Conservation (phyloP, 2,113 vertebrate species). For the Hiodon tergisus region DNA sequence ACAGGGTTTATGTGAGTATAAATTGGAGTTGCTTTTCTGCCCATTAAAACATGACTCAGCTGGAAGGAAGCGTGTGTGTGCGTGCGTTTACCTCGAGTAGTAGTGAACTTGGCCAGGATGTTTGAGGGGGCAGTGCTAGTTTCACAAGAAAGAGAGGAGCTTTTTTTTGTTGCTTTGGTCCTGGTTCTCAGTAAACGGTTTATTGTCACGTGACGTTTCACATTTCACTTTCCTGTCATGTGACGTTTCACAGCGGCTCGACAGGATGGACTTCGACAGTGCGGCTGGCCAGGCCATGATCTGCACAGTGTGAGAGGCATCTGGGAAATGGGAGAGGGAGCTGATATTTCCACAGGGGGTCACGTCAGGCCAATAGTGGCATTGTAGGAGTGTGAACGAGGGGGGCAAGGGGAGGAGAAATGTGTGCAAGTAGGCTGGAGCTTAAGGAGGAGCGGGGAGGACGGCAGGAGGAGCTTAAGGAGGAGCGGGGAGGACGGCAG, state of each 20-base stretch:
- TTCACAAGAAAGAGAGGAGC: conserved; percentile 6
- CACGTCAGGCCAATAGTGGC: too few relatives aligned
- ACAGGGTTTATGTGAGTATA: conserved; percentile 62
- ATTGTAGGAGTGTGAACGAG: too few relatives aligned
- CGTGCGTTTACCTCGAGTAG: background rate
- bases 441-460: too few relatives aligned
- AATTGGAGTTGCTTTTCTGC: conserved; percentile 51
- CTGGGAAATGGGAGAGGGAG: background rate
- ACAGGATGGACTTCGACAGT: background rate
- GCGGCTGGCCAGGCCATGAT: background rate
- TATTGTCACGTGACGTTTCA: background rate
- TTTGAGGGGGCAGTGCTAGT: background rate
- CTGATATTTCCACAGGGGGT: too few relatives aligned
- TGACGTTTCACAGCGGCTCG: background rate
- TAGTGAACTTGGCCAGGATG: background rate
- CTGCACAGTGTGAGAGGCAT: background rate
- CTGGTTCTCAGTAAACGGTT: background rate
- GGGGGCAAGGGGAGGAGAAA: too few relatives aligned
- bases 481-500: too few relatives aligned
- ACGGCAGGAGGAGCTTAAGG: too few relatives aligned
- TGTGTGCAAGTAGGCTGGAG: too few relatives aligned
- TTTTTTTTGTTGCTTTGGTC: too few relatives aligned
- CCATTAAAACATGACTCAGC: conserved; percentile 62
- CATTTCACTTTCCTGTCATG: background rate
- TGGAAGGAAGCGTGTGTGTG: conserved; percentile 39